Evolutionary conservation across 2,797 vertebrate species (phyloP), one percentile per base, ranked within the genome.

Genomic region (Anabas testudineus): DNA sequence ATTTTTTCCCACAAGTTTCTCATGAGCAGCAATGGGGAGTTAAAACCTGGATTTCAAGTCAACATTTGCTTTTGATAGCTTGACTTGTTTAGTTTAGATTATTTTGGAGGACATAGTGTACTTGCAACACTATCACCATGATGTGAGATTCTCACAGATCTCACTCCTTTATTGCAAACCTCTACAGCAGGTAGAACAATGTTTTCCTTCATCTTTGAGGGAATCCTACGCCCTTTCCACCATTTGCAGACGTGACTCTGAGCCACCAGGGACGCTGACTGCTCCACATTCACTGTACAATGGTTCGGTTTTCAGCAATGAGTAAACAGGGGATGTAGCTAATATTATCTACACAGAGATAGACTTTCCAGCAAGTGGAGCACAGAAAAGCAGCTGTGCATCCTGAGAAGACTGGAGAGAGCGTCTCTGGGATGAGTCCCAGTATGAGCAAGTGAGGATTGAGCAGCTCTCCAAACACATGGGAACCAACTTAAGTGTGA

Each of bases 401-500:
- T 91, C 84, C 87, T 89, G 90, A 72, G 81, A 79, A 70, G 71
- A 78, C 84, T 62, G 78, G 72, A 71, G 65, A 80, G 73, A 68
- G 76, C 81, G 81, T 76, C 74, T 73, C 76, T 81, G 61, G 65
- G 82, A 83, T 81, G 87, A 83, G 78, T 67, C 67, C 68, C 73
- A 63, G 82, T 88, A 94, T 93, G 88, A 94, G 87, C 83, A 94
- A 92, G 93, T 94, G 93, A 92, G 77, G 90, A 94, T 76, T 93
- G 93, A 94, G 67, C 67, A 41, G 81, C 86, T 87, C 88, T 89
- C 74, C 73, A 86, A 80, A 91, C 87, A 90, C 86, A 88, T 88
- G 87, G 88, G 89, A 92, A 90, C 84, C 71, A 80, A 80, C 69
- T 77, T 87, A 78, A 88, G 90, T 85, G 88, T 88, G 85, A 94